These are phyloP conservation scores for Zoanthus sociatus DNA, from an alignment of 92 coral and sea anemone species.

Conservation along the genomic window DNA sequence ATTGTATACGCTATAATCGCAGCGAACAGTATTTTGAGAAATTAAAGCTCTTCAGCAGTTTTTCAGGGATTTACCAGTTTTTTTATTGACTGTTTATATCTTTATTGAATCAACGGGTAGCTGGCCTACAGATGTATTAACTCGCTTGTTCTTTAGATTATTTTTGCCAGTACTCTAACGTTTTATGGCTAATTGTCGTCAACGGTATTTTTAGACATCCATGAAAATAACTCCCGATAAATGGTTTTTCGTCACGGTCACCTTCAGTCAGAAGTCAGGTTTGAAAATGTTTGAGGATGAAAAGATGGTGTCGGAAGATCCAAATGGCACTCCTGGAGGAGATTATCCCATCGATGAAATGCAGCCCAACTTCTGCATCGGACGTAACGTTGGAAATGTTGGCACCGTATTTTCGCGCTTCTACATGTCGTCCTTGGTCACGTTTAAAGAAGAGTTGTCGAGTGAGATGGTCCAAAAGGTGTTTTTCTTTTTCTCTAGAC, in stretches of 20 bases:
- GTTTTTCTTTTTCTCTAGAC: constrained; percentile 89
- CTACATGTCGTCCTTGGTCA: constrained; percentile 75
- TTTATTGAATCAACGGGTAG: too few species aligned
- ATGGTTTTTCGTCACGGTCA: constrained; percentile 83
- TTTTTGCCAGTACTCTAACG: neutral
- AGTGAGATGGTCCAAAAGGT: constrained; percentile 64
- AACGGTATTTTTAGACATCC: constrained; percentile 62
- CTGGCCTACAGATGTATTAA: too few species aligned
- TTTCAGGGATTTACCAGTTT: too few species aligned
- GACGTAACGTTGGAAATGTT: constrained; percentile 76
- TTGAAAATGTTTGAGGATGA: constrained; percentile 78
- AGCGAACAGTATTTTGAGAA: too few species aligned
- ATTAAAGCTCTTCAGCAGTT: too few species aligned
- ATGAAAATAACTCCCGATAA: constrained; percentile 64
- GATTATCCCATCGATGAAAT: constrained; percentile 48
- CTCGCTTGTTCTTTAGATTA: neutral
- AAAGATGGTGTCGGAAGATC: constrained; percentile 46
- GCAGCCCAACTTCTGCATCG: constrained; percentile 80
- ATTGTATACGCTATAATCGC: too few species aligned
- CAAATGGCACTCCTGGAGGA: constrained; percentile 58
- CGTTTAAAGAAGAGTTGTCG: constrained; percentile 79
- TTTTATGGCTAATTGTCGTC: neutral
- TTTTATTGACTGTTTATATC: too few species aligned
- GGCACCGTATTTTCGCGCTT: constrained; percentile 64
- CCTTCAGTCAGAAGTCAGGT: constrained; percentile 86